Percentiles rank a stretch among this genome's conserved stretches.
phyloP scores from a whole-genome alignment of 1,140 invertebrate species.

The Eriocheir sinensis region DNA sequence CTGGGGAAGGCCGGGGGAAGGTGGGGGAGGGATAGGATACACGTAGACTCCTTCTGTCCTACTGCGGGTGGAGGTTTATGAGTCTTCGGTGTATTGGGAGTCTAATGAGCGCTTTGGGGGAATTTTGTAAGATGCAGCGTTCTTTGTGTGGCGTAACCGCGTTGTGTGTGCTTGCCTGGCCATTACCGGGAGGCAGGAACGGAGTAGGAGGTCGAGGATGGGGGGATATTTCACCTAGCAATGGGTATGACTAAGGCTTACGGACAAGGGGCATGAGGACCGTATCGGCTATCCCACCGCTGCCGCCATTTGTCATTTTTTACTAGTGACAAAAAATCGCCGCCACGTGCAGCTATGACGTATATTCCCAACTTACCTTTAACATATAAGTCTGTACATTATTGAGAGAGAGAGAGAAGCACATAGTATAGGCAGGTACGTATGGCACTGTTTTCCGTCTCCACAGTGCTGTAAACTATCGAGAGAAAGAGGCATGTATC shows the following conservation, averaged over 20 bases:
- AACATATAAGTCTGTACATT: too few relatives aligned
- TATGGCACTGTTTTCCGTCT: too few relatives aligned
- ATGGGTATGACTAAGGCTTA: too few relatives aligned
- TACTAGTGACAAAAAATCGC: too few relatives aligned
- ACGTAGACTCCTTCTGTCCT: not conserved
- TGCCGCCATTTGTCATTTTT: too few relatives aligned
- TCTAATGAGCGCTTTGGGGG: slow-evolving; percentile 33
- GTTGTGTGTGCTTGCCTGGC: slow-evolving; percentile 12
- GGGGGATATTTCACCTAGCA: too few relatives aligned
- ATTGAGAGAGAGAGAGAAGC: too few relatives aligned
- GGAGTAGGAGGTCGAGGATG: not conserved
- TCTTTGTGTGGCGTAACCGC: slow-evolving; percentile 20
- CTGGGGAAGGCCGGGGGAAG: slow-evolving; percentile 29
- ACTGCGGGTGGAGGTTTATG: not conserved
- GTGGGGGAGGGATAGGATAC: not conserved
- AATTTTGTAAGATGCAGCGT: slow-evolving; percentile 10
- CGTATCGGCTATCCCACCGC: too few relatives aligned
- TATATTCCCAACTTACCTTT: too few relatives aligned
- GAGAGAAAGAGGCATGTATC: not conserved
- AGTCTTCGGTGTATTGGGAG: not conserved
- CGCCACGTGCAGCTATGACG: too few relatives aligned
- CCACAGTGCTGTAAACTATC: not conserved
- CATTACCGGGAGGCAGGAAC: not conserved
- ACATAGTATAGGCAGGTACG: too few relatives aligned
- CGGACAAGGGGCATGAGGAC: too few relatives aligned